Evolutionary conservation across 1,140 invertebrate genomes (phyloP).

Genomic region (Vollenhovia emeryi): DNA sequence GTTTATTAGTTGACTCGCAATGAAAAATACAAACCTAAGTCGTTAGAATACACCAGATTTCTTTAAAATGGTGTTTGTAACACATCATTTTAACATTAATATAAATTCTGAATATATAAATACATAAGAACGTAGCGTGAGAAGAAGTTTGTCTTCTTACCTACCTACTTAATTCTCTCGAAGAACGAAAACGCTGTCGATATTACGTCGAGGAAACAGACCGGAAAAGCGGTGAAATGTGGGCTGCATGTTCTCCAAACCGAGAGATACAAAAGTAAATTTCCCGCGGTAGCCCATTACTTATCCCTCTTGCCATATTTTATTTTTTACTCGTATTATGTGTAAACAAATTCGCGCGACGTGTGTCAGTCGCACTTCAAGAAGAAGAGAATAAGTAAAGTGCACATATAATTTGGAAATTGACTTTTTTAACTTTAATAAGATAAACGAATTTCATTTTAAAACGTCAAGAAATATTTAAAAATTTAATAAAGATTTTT

Average conservation of each 20-base stretch:
- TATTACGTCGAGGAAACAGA: slow-evolving; percentile 7
- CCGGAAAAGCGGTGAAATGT: slow-evolving; percentile 36
- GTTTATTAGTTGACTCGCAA: slow-evolving; percentile 11
- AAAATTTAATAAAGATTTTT: neutral
- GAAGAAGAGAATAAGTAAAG: neutral
- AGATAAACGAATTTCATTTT: neutral
- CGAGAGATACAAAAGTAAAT: slow-evolving; percentile 25
- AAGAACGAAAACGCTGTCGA: neutral
- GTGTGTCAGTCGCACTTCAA: neutral
- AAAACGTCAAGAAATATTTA: neutral
- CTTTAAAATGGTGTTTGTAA: neutral
- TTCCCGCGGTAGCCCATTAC: neutral
- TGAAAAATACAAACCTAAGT: neutral
- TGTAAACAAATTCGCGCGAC: neutral
- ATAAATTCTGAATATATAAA: too few species aligned
- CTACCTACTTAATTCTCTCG: neutral
- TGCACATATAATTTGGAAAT: neutral
- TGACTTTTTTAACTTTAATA: neutral
- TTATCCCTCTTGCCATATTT: slow-evolving; percentile 1
- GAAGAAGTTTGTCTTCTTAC: slow-evolving; percentile 4
- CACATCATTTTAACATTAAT: neutral
- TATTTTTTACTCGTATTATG: neutral
- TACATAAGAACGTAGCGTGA: neutral
- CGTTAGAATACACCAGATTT: neutral
- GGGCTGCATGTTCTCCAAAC: neutral